Evolutionary conservation across 1,140 invertebrate genomes (phyloP).

Genomic region (Akabosia matsudoensis): DNA sequence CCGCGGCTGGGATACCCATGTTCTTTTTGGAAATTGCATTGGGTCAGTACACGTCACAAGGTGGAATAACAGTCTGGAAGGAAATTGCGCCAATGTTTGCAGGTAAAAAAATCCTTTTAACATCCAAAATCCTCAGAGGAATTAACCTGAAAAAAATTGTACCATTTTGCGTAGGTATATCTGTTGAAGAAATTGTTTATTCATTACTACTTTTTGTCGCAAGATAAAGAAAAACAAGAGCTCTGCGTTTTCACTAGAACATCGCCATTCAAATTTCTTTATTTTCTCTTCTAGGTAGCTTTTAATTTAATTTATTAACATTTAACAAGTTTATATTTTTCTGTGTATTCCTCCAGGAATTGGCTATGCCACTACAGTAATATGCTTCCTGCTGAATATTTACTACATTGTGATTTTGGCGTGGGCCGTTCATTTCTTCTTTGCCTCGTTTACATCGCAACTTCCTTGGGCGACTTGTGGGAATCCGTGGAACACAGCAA

Average conservation of each 20-base stretch:
- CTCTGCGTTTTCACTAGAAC: too few species aligned
- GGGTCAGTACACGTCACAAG: constrained; percentile 55
- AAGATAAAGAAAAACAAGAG: too few species aligned
- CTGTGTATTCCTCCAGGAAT: constrained; percentile 52
- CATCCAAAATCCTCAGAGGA: too few species aligned
- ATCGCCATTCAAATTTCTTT: background rate
- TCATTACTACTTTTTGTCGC: constrained; percentile 8
- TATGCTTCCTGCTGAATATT: constrained; percentile 58
- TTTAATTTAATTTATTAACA: too few species aligned
- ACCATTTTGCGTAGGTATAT: too few species aligned
- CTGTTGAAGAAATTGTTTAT: too few species aligned
- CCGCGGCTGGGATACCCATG: constrained; percentile 59
- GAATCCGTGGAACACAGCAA: constrained; percentile 55
- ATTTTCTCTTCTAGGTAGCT: too few species aligned
- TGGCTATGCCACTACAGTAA: constrained; percentile 59
- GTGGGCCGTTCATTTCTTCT: constrained; percentile 60
- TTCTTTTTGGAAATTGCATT: constrained; percentile 62
- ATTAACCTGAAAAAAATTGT: too few species aligned
- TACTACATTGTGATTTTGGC: constrained; percentile 62
- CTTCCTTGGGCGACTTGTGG: constrained; percentile 60
- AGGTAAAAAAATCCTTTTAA: too few species aligned
- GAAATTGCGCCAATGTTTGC: constrained; percentile 55
- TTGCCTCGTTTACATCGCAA: constrained; percentile 56
- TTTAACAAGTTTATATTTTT: too few species aligned
- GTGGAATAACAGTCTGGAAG: constrained; percentile 54